Evolutionary conservation across 2,113 vertebrate genomes (phyloP).

Genomic region (Phocoena sinus): DNA sequence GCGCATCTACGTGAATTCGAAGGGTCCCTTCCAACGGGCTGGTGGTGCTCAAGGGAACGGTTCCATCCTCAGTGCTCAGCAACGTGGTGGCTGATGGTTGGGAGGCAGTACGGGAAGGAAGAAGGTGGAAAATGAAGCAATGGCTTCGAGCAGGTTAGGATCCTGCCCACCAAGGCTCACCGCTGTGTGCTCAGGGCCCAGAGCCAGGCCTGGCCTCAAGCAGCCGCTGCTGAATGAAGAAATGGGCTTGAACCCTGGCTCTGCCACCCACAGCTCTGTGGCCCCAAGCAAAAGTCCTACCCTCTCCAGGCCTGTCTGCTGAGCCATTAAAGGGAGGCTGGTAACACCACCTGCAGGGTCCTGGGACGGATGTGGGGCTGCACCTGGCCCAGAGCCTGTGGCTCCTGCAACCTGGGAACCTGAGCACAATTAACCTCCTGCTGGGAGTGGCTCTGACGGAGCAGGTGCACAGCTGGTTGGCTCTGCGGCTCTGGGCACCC

Average conservation of each 20-base stretch:
- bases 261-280: neutral
- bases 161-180: neutral
- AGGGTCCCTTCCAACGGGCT: neutral
- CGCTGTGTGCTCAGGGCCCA: neutral
- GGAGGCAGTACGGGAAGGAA: neutral
- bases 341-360: neutral
- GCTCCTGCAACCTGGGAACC: neutral
- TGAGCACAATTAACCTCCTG: neutral
- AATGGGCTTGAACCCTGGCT: neutral
- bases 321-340: neutral
- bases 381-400: neutral
- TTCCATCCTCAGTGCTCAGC: neutral
- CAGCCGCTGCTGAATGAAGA: neutral
- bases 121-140: rapidly evolving
- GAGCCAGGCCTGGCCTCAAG: neutral
- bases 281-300: neutral
- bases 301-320: neutral
- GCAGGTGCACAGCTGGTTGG: neutral
- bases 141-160: neutral
- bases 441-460: neutral
- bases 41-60: rapidly evolving
- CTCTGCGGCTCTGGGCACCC: neutral
- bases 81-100: rapidly evolving
- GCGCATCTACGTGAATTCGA: neutral
- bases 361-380: neutral